Percentiles rank a stretch among this genome's conserved stretches.
phyloP scores from a whole-genome alignment of 2,797 vertebrate genomes.

The Falco peregrinus region DNA sequence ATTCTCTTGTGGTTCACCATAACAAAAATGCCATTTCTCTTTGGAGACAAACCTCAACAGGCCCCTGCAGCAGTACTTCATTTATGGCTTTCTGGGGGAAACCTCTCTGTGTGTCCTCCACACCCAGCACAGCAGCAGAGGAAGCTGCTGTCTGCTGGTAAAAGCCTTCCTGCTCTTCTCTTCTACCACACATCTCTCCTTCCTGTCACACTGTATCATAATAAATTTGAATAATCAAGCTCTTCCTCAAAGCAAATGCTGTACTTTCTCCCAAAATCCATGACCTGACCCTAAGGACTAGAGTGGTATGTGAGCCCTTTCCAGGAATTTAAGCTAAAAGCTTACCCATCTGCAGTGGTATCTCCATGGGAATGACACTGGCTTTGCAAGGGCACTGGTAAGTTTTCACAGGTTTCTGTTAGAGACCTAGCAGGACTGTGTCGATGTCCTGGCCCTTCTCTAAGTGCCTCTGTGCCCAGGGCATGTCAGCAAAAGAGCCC shows the following conservation, averaged over 20 bases:
- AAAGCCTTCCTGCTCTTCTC: neutral
- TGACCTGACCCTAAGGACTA: neutral
- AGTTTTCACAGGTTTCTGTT: neutral
- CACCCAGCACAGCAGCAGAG: neutral
- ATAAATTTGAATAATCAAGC: neutral
- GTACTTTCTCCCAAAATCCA: neutral
- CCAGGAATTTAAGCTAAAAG: neutral
- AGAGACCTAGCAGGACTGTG: neutral
- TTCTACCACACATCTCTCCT: neutral
- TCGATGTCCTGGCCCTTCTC: neutral
- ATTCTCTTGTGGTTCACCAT: conserved; percentile 41
- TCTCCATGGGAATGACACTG: neutral
- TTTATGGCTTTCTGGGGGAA: neutral
- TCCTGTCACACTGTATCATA: neutral
- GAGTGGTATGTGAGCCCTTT: neutral
- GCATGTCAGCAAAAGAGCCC: neutral
- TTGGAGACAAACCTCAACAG: conserved; percentile 16
- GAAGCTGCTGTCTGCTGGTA: neutral
- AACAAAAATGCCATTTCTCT: conserved; percentile 55
- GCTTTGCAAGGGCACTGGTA: neutral
- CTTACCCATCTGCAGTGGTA: neutral
- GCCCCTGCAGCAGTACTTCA: neutral
- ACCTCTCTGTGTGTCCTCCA: neutral
- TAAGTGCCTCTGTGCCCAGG: neutral
- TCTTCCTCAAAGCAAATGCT: neutral